Evolutionary conservation across 2,888 invertebrate genomes (phyloP), one percentile per base, ranked within the genome.

Genomic region (Psylliodes chrysocephalus): DNA sequence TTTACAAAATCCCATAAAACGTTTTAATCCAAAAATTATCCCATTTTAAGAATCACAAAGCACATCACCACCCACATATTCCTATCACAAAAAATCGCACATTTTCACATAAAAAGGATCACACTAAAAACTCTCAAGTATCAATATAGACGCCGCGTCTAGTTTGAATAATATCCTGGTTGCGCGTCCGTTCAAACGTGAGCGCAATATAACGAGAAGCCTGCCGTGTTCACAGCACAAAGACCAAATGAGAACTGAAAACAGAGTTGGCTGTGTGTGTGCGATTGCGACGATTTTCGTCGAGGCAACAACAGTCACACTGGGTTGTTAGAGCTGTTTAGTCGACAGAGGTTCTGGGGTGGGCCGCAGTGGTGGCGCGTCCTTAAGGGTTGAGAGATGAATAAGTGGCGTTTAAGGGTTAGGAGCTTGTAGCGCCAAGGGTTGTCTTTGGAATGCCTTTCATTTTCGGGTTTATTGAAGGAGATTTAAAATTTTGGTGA

Each of bases 251-350:
- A 19, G 44, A 46, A 55, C 53, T 54, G 28, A 54, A 42, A 42
- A 18, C 18, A 2, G 42, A 42, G 42, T 42, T 42, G 15, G 18
- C 8, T 18, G 42, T 42, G 3, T 40, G 38, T 5, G 42, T 42
- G n/a, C 28, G 42, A 12, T 5, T 22, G 10, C 51, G 46, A 35
- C 46, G 35, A 47, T 30, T 12, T 42, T 42, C 42, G 18, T 42
- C 64, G 25, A 62, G 62, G 61, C 65, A 51, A 60, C 63, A 64
- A 64, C 64, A 64, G 61, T 64, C 63, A 60, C 67, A 56, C 61
- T 54, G 57, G 52, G 53, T 51, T 60, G 51, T 53, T 56, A 51
- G 66, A 40, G 54, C 40, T 54, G 54, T 42, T 55, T 44, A 55
- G 55, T 46, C 44, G 55, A 47, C 60, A 42, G 42, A 42, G 42